A percentile compares a stretch with the other conserved stretches of the same genome.
Conservation (phyloP, 2,113 vertebrate species). For the Dasypus novemcinctus region DNA sequence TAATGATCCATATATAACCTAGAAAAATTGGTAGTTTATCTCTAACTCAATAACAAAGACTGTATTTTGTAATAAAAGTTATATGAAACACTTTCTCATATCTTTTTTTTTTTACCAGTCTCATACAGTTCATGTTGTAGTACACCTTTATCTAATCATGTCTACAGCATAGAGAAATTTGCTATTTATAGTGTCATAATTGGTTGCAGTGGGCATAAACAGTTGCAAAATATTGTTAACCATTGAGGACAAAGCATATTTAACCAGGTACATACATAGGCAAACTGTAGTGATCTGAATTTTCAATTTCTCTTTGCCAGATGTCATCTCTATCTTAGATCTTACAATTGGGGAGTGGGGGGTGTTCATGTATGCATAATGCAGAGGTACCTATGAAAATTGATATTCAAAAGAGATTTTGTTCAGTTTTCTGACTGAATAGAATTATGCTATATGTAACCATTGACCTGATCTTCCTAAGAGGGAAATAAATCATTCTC, state of each 20-base stretch:
- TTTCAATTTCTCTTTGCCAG: constrained; percentile 37
- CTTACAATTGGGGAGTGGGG: background rate
- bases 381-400: background rate
- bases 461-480: background rate
- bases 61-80: constrained; percentile 23
- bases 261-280: background rate
- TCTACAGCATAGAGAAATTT: background rate
- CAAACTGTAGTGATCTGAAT: background rate
- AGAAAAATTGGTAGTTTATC: background rate
- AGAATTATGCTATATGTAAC: background rate
- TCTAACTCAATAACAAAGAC: background rate
- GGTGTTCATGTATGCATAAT: constrained; percentile 11
- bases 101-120: background rate
- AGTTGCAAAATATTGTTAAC: constrained; percentile 48
- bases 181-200: background rate
- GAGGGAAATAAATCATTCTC: constrained; percentile 28
- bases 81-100: background rate
- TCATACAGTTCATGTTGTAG: background rate
- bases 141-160: background rate
- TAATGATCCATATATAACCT: background rate
- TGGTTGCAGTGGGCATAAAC: background rate
- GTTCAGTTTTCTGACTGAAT: constrained; percentile 38
- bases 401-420: constrained; percentile 54
- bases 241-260: constrained; percentile 32
- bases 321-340: constrained; percentile 55